These are phyloP conservation scores for Oenanthe oenanthe DNA, from an alignment of 2,113 vertebrate genomes.

Conservation along the genomic window DNA sequence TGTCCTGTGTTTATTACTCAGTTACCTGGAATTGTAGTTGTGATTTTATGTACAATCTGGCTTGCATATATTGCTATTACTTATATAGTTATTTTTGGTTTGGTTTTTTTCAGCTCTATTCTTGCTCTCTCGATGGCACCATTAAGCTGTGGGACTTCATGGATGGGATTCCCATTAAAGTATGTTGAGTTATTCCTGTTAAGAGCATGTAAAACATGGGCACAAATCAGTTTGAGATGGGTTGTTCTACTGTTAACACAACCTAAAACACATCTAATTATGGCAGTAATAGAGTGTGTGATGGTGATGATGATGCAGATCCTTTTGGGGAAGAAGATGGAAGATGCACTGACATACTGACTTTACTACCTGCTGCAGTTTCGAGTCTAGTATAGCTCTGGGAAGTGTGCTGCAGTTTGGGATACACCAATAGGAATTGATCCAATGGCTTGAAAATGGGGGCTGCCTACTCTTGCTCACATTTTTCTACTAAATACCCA, in stretches of 20 bases:
- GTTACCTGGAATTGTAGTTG: fast-evolving
- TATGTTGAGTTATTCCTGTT: constrained; percentile 52
- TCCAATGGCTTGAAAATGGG: not conserved
- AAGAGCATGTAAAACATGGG: not conserved
- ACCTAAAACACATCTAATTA: not conserved
- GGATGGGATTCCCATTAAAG: constrained; percentile 95
- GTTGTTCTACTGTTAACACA: not conserved
- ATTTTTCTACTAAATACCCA: not conserved
- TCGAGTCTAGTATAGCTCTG: not conserved
- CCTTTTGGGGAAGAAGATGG: not conserved
- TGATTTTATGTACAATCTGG: not conserved
- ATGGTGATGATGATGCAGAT: not conserved
- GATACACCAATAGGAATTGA: not conserved
- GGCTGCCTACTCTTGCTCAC: not conserved
- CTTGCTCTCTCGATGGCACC: constrained; percentile 90
- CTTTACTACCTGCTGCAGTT: not conserved
- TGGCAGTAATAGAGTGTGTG: not conserved
- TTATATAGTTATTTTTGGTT: not conserved
- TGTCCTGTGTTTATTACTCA: not conserved
- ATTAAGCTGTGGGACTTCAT: constrained; percentile 94
- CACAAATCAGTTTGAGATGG: not conserved
- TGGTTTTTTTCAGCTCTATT: constrained; percentile 80
- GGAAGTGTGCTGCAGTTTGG: not conserved
- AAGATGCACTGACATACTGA: not conserved
- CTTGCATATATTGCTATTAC: not conserved